These are phyloP conservation scores for Eristalis intricaria DNA, from an alignment of 2,888 invertebrate species.

Conservation along the genomic window DNA sequence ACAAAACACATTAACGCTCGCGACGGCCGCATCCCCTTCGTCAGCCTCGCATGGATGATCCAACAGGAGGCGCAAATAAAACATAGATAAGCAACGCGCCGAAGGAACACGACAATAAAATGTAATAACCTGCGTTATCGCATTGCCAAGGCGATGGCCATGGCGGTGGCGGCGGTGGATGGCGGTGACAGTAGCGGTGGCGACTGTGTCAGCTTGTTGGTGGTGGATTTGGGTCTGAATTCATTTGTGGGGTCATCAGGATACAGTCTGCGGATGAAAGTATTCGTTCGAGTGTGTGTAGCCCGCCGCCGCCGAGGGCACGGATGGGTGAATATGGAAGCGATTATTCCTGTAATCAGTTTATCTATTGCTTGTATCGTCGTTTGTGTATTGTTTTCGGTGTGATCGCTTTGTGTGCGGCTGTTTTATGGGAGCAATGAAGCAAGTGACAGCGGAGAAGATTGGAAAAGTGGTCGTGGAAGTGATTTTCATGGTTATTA, in stretches of 20 bases:
- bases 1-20: constrained; percentile 63
- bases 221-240: constrained; percentile 24
- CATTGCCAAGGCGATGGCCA: constrained; percentile 17
- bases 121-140: constrained; percentile 71
- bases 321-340: constrained; percentile 45
- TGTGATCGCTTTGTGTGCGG: neutral
- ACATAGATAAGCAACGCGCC: constrained; percentile 59
- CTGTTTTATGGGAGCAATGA: neutral
- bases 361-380: constrained; percentile 53
- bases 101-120: constrained; percentile 69
- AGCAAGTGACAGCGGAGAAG: constrained; percentile 4
- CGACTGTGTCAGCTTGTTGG: neutral
- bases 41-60: neutral
- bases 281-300: constrained; percentile 18
- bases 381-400: constrained; percentile 21
- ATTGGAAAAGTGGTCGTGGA: neutral
- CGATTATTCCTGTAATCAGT: constrained; percentile 58
- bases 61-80: constrained; percentile 29
- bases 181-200: neutral
- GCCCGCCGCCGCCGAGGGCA: neutral
- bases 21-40: neutral
- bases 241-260: constrained; percentile 52
- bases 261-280: constrained; percentile 31
- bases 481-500: neutral
- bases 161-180: neutral